Evolutionary conservation across 1,140 invertebrate genomes (phyloP), one percentile per base, ranked within the genome.

Genomic region (Apis florea): DNA sequence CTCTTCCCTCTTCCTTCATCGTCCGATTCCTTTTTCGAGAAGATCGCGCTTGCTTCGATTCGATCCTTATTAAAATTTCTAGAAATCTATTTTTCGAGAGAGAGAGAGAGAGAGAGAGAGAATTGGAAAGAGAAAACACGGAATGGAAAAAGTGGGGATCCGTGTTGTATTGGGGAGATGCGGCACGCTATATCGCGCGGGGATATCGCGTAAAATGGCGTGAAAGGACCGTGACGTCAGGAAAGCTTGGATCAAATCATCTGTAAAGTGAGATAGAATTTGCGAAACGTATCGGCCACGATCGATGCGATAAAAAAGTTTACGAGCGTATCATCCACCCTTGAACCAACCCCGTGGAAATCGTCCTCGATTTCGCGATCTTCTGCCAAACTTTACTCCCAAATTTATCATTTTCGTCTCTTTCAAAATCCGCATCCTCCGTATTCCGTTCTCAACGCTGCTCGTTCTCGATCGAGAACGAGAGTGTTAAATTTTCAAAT

Each of bases 301-400:
- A 84, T 84, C 75, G 31, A 40, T 40, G 78, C 82, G 73, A 86
- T 87, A 87, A 87, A 87, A 86, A 56, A 84, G 82, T 87, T 87
- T 87, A 87, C 85, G 86, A 87, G 74, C 77, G 81, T 58, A 81
- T 74, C 70, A 40, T 40, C 67, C 68, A 58, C 68, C 59, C 69
- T 80, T 59, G 51, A 63, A 80, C 61, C 81, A 31, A 47, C 40
- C 59, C 24, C 31, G 31, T 40, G 67, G 68, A 80, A 80, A 87
- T 87, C 69, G 81, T 67, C 72, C 67, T 73, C 59, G 80, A 87
- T 87, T 85, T 85, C 80, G 80, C 77, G 26, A 74, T 66, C 53
- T 19, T n/a, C 6, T 40, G 6, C 70, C 19, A 9, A 26, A 51
- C 13, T n/a, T 40, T 51, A 21, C 40, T 31, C 31, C 2, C n/a